Evolutionary conservation across 2,797 vertebrate species (phyloP).

Genomic region (Gastrophryne carolinensis): DNA sequence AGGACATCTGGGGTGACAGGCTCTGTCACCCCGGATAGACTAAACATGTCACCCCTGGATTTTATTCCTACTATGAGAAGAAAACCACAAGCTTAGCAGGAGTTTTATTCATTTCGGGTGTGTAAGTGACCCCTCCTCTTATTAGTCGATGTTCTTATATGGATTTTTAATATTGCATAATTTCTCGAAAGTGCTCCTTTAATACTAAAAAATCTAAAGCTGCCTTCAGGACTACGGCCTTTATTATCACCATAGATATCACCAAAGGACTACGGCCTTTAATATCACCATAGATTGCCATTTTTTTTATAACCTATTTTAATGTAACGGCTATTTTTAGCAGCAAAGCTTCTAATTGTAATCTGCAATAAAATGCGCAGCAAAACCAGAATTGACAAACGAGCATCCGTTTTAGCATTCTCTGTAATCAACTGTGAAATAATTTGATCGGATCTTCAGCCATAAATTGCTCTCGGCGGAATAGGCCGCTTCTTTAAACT

Average conservation of each 20-base stretch:
- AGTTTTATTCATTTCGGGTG: too few relatives aligned
- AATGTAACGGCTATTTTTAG: constrained; percentile 1
- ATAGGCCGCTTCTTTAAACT: constrained; percentile 32
- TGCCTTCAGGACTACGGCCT: too few relatives aligned
- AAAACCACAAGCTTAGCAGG: too few relatives aligned
- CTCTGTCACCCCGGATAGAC: too few relatives aligned
- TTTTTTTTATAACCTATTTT: not conserved
- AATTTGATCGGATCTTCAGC: constrained; percentile 30
- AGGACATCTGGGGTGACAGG: too few relatives aligned
- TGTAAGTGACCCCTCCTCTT: too few relatives aligned
- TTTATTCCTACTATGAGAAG: too few relatives aligned
- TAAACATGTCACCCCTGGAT: too few relatives aligned
- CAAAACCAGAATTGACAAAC: constrained; percentile 39
- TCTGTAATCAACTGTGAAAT: constrained; percentile 25
- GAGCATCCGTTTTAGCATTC: constrained; percentile 27
- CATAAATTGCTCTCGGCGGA: constrained; percentile 25
- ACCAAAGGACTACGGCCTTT: not conserved
- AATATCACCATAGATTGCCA: not conserved
- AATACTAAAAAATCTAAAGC: too few relatives aligned
- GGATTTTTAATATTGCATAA: too few relatives aligned
- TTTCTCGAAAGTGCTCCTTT: too few relatives aligned
- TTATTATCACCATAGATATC: not conserved
- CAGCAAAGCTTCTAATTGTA: constrained; percentile 4
- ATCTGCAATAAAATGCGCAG: constrained; percentile 31
- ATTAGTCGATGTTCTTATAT: too few relatives aligned